Evolutionary conservation across 1,140 invertebrate species (phyloP).

Genomic region (Formica selysi): DNA sequence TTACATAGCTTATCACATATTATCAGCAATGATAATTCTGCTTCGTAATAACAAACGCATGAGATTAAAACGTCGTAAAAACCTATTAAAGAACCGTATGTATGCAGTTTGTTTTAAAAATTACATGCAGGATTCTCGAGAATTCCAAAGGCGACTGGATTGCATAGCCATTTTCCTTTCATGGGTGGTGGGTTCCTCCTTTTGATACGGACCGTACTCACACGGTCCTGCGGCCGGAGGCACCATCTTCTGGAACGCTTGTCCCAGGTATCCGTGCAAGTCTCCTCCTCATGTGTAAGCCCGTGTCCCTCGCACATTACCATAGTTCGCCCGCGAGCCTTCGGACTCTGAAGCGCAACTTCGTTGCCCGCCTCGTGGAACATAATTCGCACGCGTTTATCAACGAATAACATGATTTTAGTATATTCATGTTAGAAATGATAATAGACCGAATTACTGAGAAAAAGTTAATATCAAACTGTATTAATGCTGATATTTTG

Average conservation of each 20-base stretch:
- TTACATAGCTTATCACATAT: too few relatives aligned
- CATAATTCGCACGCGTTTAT: conserved; percentile 50
- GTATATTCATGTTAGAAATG: conserved; percentile 26
- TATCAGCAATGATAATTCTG: too few relatives aligned
- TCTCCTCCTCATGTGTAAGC: conserved; percentile 71
- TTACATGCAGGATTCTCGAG: neutral
- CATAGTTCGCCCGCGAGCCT: conserved; percentile 77
- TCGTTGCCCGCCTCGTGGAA: conserved; percentile 42
- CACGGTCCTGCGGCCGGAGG: conserved; percentile 78
- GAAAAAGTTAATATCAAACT: neutral
- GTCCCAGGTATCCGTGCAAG: conserved; percentile 77
- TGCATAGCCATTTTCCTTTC: conserved; percentile 33
- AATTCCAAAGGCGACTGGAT: neutral
- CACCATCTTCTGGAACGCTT: conserved; percentile 82
- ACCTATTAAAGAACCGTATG: neutral
- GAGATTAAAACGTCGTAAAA: too few relatives aligned
- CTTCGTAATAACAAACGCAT: neutral
- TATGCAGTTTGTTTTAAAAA: neutral
- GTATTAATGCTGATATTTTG: neutral
- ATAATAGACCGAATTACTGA: neutral
- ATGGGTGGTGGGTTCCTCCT: conserved; percentile 41
- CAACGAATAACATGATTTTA: conserved; percentile 35
- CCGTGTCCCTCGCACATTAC: conserved; percentile 82
- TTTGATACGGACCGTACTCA: conserved; percentile 79
- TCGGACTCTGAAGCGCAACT: conserved; percentile 32